Percentiles rank a stretch among this genome's conserved stretches.
phyloP scores from a whole-genome alignment of 1,140 invertebrate species.

The Antheraea pernyi region DNA sequence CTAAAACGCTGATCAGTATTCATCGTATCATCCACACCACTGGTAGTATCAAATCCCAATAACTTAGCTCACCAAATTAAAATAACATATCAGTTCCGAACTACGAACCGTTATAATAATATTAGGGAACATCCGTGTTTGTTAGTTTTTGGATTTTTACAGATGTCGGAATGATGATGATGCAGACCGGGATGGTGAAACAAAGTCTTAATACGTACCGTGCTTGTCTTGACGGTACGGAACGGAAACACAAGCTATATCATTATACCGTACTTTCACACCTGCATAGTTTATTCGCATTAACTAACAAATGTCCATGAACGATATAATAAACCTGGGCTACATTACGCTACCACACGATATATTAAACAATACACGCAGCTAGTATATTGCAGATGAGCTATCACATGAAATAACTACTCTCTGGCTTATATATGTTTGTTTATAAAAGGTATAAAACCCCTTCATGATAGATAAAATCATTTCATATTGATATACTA shows the following conservation, averaged over 20 bases:
- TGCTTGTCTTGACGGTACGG: constrained; percentile 89
- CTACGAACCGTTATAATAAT: constrained; percentile 6
- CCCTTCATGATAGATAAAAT: background rate
- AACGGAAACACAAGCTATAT: constrained; percentile 48
- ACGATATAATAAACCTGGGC: constrained; percentile 44
- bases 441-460: constrained; percentile 2
- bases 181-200: constrained; percentile 95
- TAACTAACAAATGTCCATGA: constrained; percentile 71
- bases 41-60: constrained; percentile 51
- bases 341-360: constrained; percentile 72
- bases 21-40: constrained; percentile 56
- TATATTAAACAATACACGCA: constrained; percentile 61
- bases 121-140: constrained; percentile 71
- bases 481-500: background rate
- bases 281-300: constrained; percentile 69
- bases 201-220: constrained; percentile 89
- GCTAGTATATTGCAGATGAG: constrained; percentile 56
- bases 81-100: background rate
- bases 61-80: constrained; percentile 13
- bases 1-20: constrained; percentile 44
- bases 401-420: constrained; percentile 56
- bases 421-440: constrained; percentile 9
- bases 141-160: constrained; percentile 86
- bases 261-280: constrained; percentile 67
- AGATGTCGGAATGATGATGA: constrained; percentile 97